These are phyloP conservation scores for Apodemia hepburni DNA, from an alignment of 2,888 invertebrate genomes.

Conservation along the genomic window DNA sequence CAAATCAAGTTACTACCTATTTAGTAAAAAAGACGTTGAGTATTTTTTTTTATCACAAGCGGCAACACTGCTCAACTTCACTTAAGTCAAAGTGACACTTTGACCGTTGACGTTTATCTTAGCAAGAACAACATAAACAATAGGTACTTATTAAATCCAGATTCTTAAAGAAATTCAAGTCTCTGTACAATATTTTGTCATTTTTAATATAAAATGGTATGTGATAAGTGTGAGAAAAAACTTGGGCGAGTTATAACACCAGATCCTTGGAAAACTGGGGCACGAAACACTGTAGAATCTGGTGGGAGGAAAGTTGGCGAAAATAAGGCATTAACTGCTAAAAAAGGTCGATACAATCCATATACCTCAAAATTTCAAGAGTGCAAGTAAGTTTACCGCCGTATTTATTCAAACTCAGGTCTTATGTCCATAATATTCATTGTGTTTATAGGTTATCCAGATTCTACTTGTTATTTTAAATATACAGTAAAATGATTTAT, in stretches of 20 bases:
- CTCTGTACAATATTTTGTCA: background rate
- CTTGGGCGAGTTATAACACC: constrained; percentile 96
- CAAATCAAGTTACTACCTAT: too few relatives aligned
- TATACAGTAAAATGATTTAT: too few relatives aligned
- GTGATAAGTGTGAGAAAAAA: constrained; percentile 95
- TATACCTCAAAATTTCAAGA: constrained; percentile 88
- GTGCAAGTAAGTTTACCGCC: constrained; percentile 79
- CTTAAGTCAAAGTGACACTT: too few relatives aligned
- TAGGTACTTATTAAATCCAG: background rate
- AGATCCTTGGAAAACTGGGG: constrained; percentile 97
- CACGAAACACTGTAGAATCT: constrained; percentile 93
- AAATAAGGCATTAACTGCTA: constrained; percentile 94
- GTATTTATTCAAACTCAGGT: background rate
- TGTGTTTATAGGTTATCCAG: too few relatives aligned
- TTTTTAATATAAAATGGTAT: constrained; percentile 84
- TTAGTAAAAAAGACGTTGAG: too few relatives aligned
- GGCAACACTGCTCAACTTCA: too few relatives aligned
- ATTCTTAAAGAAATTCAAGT: background rate
- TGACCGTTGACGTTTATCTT: background rate
- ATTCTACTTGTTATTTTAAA: too few relatives aligned
- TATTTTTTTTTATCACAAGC: too few relatives aligned
- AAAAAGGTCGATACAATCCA: constrained; percentile 91
- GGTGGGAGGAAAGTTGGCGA: constrained; percentile 96
- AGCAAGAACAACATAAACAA: background rate
- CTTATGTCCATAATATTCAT: background rate